phyloP scores from a whole-genome alignment of 2,888 invertebrate genomes.

The Cataglyphis rosenhaueri region DNA sequence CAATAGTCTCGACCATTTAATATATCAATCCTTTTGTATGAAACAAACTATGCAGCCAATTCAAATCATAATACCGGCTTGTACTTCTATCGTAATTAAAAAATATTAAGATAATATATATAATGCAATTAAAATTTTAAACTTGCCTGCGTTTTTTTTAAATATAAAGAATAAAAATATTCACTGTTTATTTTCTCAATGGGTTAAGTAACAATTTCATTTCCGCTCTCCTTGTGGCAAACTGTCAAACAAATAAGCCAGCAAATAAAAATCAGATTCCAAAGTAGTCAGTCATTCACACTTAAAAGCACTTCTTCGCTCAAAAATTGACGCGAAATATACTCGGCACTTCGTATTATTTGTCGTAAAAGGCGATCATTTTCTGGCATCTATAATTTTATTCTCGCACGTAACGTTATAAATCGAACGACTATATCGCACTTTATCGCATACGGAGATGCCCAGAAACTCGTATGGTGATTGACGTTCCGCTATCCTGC shows the following conservation, averaged over 20 bases:
- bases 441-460: conserved; percentile 13
- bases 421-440: conserved; percentile 21
- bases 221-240: neutral
- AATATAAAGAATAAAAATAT: neutral
- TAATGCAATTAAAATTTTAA: conserved; percentile 1
- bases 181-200: neutral
- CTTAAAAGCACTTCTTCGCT: neutral
- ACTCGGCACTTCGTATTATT: conserved; percentile 16
- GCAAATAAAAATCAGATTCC: neutral
- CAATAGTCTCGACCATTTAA: conserved; percentile 55
- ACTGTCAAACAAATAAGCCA: neutral
- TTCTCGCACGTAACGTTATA: conserved; percentile 29
- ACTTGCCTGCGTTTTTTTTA: neutral
- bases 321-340: conserved; percentile 1
- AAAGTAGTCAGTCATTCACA: neutral
- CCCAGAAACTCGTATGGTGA: conserved; percentile 16
- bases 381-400: conserved; percentile 8
- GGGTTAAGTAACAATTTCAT: neutral
- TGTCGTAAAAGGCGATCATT: conserved; percentile 2
- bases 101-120: neutral
- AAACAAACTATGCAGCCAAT: conserved; percentile 27
- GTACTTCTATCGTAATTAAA: neutral
- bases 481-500: conserved; percentile 14
- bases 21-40: conserved; percentile 52
- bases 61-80: no score